These are phyloP conservation scores for Aldrovandia affinis DNA, from an alignment of 2,797 vertebrate species.

Conservation along the genomic window DNA sequence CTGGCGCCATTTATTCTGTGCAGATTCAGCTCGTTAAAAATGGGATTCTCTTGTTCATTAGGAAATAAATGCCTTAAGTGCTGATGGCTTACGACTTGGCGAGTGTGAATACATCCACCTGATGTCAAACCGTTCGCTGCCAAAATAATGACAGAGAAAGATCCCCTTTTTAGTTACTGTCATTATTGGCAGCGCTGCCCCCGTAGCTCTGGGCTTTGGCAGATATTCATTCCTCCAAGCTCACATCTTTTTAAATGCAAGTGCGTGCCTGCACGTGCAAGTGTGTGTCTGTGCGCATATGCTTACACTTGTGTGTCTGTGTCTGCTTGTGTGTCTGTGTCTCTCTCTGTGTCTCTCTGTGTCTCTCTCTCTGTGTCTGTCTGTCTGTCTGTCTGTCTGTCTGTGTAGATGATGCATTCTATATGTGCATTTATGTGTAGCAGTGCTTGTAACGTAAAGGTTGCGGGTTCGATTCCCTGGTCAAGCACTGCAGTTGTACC, in stretches of 20 bases:
- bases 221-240: not conserved
- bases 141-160: not conserved
- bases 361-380: too few species aligned
- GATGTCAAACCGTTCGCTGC: not conserved
- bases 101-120: not conserved
- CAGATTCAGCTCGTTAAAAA: not conserved
- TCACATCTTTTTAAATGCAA: not conserved
- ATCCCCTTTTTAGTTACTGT: not conserved
- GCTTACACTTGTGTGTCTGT: too few species aligned
- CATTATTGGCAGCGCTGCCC: not conserved
- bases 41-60: not conserved
- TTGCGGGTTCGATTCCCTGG: too few species aligned
- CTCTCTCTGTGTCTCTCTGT: too few species aligned
- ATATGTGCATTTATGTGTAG: too few species aligned
- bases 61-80: not conserved
- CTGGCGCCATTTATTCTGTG: not conserved
- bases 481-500: too few species aligned
- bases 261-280: not conserved
- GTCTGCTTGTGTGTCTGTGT: too few species aligned
- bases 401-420: too few species aligned
- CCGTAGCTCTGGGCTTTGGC: not conserved
- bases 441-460: too few species aligned
- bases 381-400: too few species aligned
- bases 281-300: too few species aligned
- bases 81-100: not conserved